Evolutionary conservation across 2,888 invertebrate species (phyloP).

Genomic region (Sphaerophoria rueppellii): DNA sequence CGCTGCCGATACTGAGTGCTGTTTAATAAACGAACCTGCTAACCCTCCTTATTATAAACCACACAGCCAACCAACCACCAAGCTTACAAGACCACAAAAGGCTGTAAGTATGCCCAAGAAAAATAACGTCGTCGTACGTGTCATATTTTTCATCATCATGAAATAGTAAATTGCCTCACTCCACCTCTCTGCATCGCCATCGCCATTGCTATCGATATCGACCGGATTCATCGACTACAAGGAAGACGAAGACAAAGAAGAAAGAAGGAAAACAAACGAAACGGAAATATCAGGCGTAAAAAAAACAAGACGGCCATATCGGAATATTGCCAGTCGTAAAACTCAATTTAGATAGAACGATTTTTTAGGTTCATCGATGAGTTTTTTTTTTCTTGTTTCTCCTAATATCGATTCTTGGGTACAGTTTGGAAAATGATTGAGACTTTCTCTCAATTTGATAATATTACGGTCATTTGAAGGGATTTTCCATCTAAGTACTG

Average conservation of each 20-base stretch:
- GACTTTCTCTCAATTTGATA: constrained; percentile 55
- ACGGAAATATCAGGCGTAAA: constrained; percentile 4
- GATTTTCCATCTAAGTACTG: constrained; percentile 64
- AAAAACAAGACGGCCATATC: constrained; percentile 25
- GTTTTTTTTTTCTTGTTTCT: constrained; percentile 26
- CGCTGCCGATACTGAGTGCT: background rate
- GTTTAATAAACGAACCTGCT: constrained; percentile 18
- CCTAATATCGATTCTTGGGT: constrained; percentile 36
- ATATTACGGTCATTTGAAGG: constrained; percentile 62
- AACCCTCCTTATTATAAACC: background rate
- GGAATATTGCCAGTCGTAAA: constrained; percentile 67
- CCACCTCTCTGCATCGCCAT: too few relatives aligned
- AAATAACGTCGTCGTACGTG: constrained; percentile 60
- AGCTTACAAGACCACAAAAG: background rate
- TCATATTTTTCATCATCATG: constrained; percentile 55
- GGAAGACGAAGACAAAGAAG: background rate
- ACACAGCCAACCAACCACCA: background rate
- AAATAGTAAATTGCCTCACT: constrained; percentile 61
- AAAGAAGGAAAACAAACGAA: constrained; percentile 4
- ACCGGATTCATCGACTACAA: background rate
- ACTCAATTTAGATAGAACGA: constrained; percentile 69
- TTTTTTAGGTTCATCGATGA: constrained; percentile 63
- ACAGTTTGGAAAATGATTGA: constrained; percentile 54
- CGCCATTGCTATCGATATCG: too few relatives aligned
- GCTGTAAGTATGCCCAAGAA: constrained; percentile 20